A percentile compares a stretch with the other conserved stretches of the same genome.
These are phyloP conservation scores for Tenualosa thibaudeaui DNA, from an alignment of 2,797 vertebrate species.

Conservation along the genomic window DNA sequence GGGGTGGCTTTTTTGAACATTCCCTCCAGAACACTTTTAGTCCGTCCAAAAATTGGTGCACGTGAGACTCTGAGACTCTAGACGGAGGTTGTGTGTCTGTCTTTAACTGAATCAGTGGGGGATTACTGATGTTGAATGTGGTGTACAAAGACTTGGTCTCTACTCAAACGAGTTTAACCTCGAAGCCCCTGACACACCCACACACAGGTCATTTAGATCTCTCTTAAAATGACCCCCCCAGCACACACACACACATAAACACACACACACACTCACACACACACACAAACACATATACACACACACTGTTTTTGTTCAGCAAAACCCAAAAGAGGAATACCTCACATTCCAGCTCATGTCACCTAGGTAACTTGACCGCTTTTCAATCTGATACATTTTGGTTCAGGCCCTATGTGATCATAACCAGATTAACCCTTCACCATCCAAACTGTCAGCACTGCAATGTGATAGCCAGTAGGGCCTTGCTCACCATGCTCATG, in stretches of 20 bases:
- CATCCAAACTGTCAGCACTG: not conserved
- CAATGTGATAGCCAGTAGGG: not conserved
- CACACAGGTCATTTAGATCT: not conserved
- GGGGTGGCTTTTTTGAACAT: not conserved
- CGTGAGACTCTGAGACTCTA: too few relatives aligned
- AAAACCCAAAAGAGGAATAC: not conserved
- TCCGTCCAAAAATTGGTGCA: not conserved
- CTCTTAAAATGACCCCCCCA: not conserved
- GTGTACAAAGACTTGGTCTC: not conserved
- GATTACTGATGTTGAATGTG: not conserved
- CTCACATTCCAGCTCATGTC: not conserved
- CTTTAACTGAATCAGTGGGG: conserved; percentile 2
- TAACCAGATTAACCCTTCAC: conserved; percentile 1
- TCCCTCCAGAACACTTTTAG: not conserved
- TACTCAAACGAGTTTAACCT: conserved; percentile 12
- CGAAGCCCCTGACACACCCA: not conserved
- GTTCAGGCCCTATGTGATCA: not conserved
- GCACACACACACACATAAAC: not conserved
- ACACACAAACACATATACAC: not conserved
- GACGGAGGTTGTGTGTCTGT: not conserved
- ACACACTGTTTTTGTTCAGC: not conserved
- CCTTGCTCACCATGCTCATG: not conserved
- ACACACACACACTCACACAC: not conserved
- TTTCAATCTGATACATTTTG: not conserved
- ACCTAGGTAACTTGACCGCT: not conserved